Conservation (phyloP, 2,797 vertebrate genomes). For the Acanthurus tractus region DNA sequence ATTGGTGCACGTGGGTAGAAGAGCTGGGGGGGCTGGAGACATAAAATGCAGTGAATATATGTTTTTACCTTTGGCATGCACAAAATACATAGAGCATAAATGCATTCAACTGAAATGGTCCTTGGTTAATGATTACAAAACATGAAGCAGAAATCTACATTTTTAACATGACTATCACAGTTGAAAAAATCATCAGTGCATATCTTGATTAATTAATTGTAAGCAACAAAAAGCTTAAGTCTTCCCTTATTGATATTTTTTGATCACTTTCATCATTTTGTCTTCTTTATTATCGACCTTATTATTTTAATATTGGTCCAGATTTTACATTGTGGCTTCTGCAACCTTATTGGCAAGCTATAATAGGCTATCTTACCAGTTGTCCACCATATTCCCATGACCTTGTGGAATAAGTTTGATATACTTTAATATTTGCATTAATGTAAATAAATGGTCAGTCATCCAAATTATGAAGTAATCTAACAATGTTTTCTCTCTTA, state of each 20-base stretch:
- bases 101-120: no score
- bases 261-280: no score
- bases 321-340: background rate
- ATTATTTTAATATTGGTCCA: background rate
- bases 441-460: background rate
- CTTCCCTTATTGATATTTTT: no score
- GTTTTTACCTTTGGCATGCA: background rate
- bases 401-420: background rate
- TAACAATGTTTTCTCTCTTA: background rate
- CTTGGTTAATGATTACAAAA: background rate
- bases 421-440: background rate
- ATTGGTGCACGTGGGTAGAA: conserved; percentile 54
- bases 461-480: no score
- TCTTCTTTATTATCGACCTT: background rate
- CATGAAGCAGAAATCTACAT: background rate
- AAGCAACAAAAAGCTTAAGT: background rate
- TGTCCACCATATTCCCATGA: background rate
- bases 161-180: background rate
- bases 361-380: no score
- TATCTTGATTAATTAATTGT: background rate
- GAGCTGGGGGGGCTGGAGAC: background rate
- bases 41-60: no score
- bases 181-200: background rate
- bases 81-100: background rate
- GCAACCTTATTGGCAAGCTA: background rate